Conservation (phyloP, 35 echinoderm and acorn worm genomes). For the Lytechinus variegatus region DNA sequence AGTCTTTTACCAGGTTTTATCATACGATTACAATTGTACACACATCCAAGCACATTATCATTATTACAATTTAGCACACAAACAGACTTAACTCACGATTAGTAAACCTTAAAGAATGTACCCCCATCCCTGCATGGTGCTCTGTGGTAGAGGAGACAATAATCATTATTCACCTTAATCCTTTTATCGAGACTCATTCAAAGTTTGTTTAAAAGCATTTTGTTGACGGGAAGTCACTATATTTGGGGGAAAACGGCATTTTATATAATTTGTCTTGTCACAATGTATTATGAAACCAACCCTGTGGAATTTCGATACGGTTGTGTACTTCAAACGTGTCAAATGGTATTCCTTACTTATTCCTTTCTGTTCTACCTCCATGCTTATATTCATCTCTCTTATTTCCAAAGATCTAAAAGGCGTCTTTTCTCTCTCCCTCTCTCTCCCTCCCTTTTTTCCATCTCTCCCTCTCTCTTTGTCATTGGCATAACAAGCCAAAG, state of each 20-base stretch:
- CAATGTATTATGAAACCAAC: neutral
- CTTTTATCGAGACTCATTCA: neutral
- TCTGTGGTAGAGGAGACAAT: too few species aligned
- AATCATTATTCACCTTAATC: neutral
- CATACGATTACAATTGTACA: too few species aligned
- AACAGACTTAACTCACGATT: neutral
- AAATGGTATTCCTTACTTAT: neutral
- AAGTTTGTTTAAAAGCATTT: neutral
- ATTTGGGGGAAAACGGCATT: neutral
- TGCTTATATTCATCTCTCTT: neutral
- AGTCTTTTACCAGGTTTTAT: too few species aligned
- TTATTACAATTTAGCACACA: neutral
- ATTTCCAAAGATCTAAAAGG: too few species aligned
- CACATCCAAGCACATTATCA: neutral
- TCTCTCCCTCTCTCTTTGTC: too few species aligned
- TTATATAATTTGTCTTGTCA: neutral
- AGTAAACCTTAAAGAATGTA: neutral
- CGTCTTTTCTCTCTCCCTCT: neutral
- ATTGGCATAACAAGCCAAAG: too few species aligned
- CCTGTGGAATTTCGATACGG: neutral
- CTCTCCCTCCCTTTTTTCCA: neutral
- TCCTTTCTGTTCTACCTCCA: neutral
- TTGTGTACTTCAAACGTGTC: neutral
- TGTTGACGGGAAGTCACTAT: neutral
- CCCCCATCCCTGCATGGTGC: too few species aligned